Evolutionary conservation across 92 coral and sea anemone species (phyloP), one percentile per base, ranked within the genome.

Genomic region (Blastomussa wellsi): DNA sequence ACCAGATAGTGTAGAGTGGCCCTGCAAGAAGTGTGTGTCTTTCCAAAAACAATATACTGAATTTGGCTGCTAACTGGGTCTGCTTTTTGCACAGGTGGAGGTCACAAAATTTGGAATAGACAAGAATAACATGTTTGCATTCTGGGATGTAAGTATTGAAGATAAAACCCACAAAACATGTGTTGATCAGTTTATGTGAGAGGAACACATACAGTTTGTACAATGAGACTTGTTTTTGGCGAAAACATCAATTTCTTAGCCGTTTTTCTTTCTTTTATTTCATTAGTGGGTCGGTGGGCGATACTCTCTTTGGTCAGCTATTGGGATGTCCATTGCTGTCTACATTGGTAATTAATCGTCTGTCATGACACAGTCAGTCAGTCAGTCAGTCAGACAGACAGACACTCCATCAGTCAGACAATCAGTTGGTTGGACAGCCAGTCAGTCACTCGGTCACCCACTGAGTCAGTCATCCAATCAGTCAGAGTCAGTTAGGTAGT

Each of bases 251-350:
- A 17, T 53, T 53, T 22, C 26, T 17, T 17, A 17, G n/a, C n/a
- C n/a, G n/a, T n/a, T 44, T 38, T 60, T 49, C 71, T 35, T 31
- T 77, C 47, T 15, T 65, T 53, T 79, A 72, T 78, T 29, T n/a
- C n/a, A n/a, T n/a, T 74, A 95, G 98, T 96, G 98, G 98, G 98
- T 96, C 92, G 98, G 98, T 84, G 98, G 98, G 33, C 91, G 98
- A 14, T 96, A 94, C 75, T 96, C 98, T 15, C 90, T 96, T 13
- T 96, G 98, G 98, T 96, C 98, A 42, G 98, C 98, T 29, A 96
- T 96, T 91, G 98, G 98, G 51, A 75, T 96, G 70, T 96, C 98
- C 26, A 96, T 96, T 79, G 98, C 98, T 65, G 87, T 96, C 24
- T 89, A 91, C 76, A 94, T 96, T 84, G 98, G 98, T 96, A 68